Evolutionary conservation across 2,113 vertebrate genomes (phyloP).

Genomic region (Callaeas wilsoni): DNA sequence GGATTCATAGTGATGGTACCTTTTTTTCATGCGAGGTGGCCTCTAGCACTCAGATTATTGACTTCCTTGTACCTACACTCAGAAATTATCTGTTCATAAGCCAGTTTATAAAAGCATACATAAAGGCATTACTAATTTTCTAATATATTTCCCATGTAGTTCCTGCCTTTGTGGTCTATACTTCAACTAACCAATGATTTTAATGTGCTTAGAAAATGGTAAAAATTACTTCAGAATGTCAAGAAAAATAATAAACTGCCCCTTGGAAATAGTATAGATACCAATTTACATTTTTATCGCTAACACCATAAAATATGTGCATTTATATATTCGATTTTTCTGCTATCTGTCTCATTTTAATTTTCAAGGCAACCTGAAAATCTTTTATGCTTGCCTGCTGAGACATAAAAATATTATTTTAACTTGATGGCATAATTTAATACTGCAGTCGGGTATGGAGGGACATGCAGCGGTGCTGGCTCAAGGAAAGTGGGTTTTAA

Average conservation of each 20-base stretch:
- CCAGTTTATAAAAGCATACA: not conserved
- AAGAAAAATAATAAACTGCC: not conserved
- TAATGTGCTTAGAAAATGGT: not conserved
- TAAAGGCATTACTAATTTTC: not conserved
- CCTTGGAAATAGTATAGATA: not conserved
- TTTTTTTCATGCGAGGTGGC: not conserved
- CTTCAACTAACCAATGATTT: not conserved
- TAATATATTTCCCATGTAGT: not conserved
- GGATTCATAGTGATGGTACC: not conserved
- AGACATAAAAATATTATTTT: not conserved
- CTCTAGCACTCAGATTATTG: not conserved
- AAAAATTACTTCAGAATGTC: not conserved
- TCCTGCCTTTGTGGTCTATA: not conserved
- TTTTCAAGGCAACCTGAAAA: not conserved
- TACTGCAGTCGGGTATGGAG: fast-evolving
- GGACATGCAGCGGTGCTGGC: not conserved
- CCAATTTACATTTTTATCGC: not conserved
- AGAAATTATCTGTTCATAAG: not conserved
- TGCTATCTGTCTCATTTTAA: not conserved
- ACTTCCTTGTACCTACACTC: not conserved
- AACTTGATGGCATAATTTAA: not conserved
- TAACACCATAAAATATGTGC: not conserved
- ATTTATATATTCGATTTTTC: not conserved
- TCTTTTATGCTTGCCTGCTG: not conserved
- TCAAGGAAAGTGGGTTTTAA: not conserved